phyloP scores from a whole-genome alignment of 2,888 invertebrate species.

The Campoplex capitator region DNA sequence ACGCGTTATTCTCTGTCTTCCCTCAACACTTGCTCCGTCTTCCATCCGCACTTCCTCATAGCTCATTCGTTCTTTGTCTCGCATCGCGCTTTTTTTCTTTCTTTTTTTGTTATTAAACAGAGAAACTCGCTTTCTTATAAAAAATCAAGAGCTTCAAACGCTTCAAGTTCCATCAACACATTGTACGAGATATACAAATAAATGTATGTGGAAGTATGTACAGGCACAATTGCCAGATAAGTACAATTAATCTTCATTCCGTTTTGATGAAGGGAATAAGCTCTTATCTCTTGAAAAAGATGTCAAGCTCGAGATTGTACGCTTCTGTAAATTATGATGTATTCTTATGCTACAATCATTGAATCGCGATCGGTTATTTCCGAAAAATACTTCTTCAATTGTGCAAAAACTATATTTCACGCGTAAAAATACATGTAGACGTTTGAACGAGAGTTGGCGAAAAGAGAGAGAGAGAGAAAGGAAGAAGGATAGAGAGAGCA shows the following conservation, averaged over 20 bases:
- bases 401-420: neutral
- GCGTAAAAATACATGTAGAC: slow-evolving; percentile 45
- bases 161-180: neutral
- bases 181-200: neutral
- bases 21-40: slow-evolving; percentile 33
- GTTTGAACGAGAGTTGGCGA: slow-evolving; percentile 68
- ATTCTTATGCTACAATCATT: neutral
- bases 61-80: slow-evolving; percentile 6
- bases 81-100: slow-evolving; percentile 1
- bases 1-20: slow-evolving; percentile 44
- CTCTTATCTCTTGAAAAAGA: neutral
- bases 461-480: slow-evolving; percentile 59
- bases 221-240: neutral
- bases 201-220: neutral
- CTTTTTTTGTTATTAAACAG: slow-evolving; percentile 14
- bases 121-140: slow-evolving; percentile 15
- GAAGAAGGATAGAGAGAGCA: neutral
- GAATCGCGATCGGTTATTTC: neutral
- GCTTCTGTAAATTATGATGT: neutral
- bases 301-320: neutral
- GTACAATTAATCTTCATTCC: slow-evolving; percentile 6
- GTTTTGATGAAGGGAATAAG: slow-evolving; percentile 7
- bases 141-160: slow-evolving; percentile 3
- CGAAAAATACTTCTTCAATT: neutral
- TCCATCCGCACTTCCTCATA: neutral